Evolutionary conservation across 2,888 invertebrate genomes (phyloP).

Genomic region (Stenoptilia bipunctidactyla): DNA sequence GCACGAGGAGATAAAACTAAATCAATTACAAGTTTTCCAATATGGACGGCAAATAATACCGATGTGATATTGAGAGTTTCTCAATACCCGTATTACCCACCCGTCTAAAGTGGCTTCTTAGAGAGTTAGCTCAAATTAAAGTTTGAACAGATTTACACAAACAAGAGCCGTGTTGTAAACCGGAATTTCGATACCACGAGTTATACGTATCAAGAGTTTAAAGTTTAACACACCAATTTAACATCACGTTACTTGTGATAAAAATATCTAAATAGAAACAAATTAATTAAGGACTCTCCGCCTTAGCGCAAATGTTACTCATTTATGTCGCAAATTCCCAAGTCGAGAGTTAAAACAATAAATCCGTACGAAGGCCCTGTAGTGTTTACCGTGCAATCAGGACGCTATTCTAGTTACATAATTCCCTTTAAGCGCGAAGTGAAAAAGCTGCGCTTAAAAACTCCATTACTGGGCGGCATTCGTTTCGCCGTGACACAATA

Average conservation of each 20-base stretch:
- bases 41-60: slow-evolving; percentile 58
- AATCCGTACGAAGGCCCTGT: slow-evolving; percentile 28
- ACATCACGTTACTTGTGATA: background rate
- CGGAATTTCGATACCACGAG: no score
- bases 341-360: slow-evolving; percentile 36
- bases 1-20: slow-evolving; percentile 56
- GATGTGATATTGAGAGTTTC: slow-evolving; percentile 53
- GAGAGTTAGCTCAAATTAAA: slow-evolving; percentile 34
- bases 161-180: background rate
- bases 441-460: slow-evolving; percentile 56
- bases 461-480: slow-evolving; percentile 54
- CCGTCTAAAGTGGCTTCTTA: slow-evolving; percentile 37
- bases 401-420: slow-evolving; percentile 46
- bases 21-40: slow-evolving; percentile 66
- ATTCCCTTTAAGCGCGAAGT: slow-evolving; percentile 39
- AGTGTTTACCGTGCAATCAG: slow-evolving; percentile 43
- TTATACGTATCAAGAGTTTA: no score
- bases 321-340: slow-evolving; percentile 24
- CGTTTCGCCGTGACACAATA: slow-evolving; percentile 53
- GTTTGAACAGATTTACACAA: slow-evolving; percentile 19
- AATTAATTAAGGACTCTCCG: background rate
- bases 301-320: slow-evolving; percentile 13
- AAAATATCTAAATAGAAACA: background rate
- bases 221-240: background rate
- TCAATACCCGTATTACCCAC: no score